phyloP scores from a whole-genome alignment of 2,113 vertebrate genomes.

The Actenoides hombroni region DNA sequence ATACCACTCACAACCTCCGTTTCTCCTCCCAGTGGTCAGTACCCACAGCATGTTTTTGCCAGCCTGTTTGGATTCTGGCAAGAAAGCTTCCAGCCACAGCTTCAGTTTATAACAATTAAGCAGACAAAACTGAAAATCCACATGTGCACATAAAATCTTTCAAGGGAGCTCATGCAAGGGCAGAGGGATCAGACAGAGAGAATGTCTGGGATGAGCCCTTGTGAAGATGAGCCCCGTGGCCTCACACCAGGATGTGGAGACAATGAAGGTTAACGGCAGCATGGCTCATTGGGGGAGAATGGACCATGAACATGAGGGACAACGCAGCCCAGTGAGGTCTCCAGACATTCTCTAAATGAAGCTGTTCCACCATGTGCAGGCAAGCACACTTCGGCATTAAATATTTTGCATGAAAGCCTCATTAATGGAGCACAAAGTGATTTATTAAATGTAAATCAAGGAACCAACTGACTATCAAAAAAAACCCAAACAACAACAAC shows the following conservation, averaged over 20 bases:
- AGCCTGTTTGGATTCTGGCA: not conserved
- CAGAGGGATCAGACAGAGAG: not conserved
- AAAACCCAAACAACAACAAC: not conserved
- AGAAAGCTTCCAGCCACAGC: not conserved
- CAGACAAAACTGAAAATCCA: not conserved
- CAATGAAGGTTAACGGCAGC: not conserved
- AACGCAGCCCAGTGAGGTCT: not conserved
- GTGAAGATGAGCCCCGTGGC: not conserved
- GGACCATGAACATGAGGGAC: not conserved
- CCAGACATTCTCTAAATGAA: slow-evolving; percentile 46
- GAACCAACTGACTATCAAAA: slow-evolving; percentile 36
- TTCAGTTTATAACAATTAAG: slow-evolving; percentile 7
- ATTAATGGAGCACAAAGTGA: slow-evolving; percentile 58
- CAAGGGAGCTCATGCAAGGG: not conserved
- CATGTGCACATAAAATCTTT: not conserved
- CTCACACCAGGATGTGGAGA: not conserved
- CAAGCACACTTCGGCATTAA: not conserved
- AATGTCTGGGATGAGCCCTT: not conserved
- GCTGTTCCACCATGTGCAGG: slow-evolving; percentile 38
- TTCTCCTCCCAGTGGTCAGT: not conserved
- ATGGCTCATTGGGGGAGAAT: slow-evolving; percentile 29
- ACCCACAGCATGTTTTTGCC: not conserved
- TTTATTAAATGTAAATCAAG: slow-evolving; percentile 54
- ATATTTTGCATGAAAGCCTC: slow-evolving; percentile 39
- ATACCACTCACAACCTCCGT: not conserved